Conservation (phyloP, 92 coral and sea anemone species). For the Epizoanthus fatuus region DNA sequence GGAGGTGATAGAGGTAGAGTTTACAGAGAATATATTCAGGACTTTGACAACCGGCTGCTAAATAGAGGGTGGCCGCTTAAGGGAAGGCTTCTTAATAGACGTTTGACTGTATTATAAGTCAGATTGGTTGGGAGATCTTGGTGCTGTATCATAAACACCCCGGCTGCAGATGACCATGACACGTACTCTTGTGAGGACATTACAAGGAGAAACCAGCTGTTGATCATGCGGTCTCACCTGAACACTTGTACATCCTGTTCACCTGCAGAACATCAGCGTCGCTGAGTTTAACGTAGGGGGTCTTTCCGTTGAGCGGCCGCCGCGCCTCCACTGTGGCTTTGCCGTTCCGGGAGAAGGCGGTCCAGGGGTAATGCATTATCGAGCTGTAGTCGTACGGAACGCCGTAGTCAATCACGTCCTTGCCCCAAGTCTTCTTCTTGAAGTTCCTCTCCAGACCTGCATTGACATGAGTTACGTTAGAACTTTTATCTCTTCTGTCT, state of each 20-base stretch:
- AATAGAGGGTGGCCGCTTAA: too few species aligned
- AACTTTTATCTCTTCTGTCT: too few species aligned
- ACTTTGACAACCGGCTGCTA: too few species aligned
- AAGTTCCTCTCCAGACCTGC: slow-evolving; percentile 84
- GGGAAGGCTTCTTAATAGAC: too few species aligned
- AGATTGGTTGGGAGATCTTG: too few species aligned
- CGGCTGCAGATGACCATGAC: not conserved
- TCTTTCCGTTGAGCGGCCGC: slow-evolving; percentile 72
- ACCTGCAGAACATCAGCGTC: slow-evolving; percentile 81
- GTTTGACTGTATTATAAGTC: too few species aligned
- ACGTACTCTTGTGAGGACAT: not conserved
- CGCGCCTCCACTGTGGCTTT: slow-evolving; percentile 81
- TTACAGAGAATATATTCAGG: too few species aligned
- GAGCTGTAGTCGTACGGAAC: slow-evolving; percentile 88
- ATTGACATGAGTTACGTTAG: not conserved
- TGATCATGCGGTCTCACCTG: slow-evolving; percentile 7
- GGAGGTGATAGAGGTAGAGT: too few species aligned
- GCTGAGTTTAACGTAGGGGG: slow-evolving; percentile 83
- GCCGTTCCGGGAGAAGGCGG: slow-evolving; percentile 86
- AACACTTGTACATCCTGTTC: slow-evolving; percentile 80
- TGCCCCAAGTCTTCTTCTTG: slow-evolving; percentile 77
- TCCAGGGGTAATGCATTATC: slow-evolving; percentile 96
- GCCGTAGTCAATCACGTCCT: slow-evolving; percentile 54
- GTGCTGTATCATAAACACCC: too few species aligned
- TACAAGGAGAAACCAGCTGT: not conserved